Base-by-base conservation (phyloP, 2,113 vertebrate species). In the Carlito syrichta region DNA sequence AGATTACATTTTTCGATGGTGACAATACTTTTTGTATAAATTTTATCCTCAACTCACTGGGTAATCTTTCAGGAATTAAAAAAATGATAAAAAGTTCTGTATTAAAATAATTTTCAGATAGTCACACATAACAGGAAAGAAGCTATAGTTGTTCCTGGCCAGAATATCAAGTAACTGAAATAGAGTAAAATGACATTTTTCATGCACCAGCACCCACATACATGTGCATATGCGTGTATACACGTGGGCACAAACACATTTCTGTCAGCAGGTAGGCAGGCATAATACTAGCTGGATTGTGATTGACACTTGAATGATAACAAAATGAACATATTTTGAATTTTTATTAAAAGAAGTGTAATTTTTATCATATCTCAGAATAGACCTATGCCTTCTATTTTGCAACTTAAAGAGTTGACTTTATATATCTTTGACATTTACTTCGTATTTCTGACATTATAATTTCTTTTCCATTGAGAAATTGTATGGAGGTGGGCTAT, bases 81-180 rank as follows among this genome's bases (percentile, higher is more conserved):
- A 88, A 92, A 94, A 85, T 85, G 54, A 45, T 87, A 89, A 48
- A 8, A 89, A 81, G 56, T 87, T 96, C 71, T 85, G 13, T 73
- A 77, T 92, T 96, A 60, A 95, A 58, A 82, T 82, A 94, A 86
- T 95, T 97, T 96, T 95, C 58, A 91, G 69, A 85, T 91, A 95
- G 87, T 95, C 89, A 91, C 77, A 86, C 8, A 73, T 35, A 85
- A 40, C 54, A 91, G 87, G 73, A 85, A 56, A 94, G 71, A 73
- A 90, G 78, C 73, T 93, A 54, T 1, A 87, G 30, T 30, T 91
- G 58, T 85, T 96, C 35, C 73, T 85, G 78, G 93, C 4, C 27
- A 17, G 86, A 96, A 62, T 95, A 91, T 62, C 71, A 89, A 92
- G 58, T 16, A 84, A n/a, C n/a, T 54, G 4, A 94, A 93, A 54